These are phyloP conservation scores for Clarias gariepinus DNA, from an alignment of 2,113 vertebrate species.

Conservation along the genomic window DNA sequence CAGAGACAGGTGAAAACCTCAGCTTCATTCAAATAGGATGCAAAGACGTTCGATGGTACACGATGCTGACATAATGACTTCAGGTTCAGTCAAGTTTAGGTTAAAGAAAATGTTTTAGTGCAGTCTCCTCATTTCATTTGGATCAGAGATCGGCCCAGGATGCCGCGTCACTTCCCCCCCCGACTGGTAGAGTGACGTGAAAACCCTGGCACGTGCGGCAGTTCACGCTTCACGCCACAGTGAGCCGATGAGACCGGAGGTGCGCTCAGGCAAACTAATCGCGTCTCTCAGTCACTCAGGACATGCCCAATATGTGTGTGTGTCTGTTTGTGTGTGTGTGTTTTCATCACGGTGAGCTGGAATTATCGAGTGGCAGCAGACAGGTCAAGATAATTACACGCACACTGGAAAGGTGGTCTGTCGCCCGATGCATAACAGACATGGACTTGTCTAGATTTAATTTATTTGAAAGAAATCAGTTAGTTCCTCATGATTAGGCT, in stretches of 20 bases:
- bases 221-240: constrained; percentile 17
- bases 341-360: constrained; percentile 29
- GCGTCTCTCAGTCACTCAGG: constrained; percentile 18
- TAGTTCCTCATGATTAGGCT: neutral
- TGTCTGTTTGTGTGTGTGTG: neutral
- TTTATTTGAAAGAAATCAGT: neutral
- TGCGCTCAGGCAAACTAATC: constrained; percentile 21
- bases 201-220: neutral
- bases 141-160: too few species aligned
- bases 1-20: neutral
- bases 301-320: neutral
- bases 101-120: neutral
- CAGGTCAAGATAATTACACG: neutral
- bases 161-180: neutral
- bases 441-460: neutral
- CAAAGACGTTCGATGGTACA: neutral
- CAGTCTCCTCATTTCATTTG: neutral
- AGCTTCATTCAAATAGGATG: constrained; percentile 1
- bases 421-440: neutral
- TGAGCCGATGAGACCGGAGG: constrained; percentile 11
- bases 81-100: neutral
- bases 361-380: constrained; percentile 20
- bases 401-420: neutral
- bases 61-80: neutral
- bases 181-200: neutral